A percentile compares a stretch with the other conserved stretches of the same genome.
phyloP scores from a whole-genome alignment of 2,888 invertebrate species.

The Cetonia aurata region DNA sequence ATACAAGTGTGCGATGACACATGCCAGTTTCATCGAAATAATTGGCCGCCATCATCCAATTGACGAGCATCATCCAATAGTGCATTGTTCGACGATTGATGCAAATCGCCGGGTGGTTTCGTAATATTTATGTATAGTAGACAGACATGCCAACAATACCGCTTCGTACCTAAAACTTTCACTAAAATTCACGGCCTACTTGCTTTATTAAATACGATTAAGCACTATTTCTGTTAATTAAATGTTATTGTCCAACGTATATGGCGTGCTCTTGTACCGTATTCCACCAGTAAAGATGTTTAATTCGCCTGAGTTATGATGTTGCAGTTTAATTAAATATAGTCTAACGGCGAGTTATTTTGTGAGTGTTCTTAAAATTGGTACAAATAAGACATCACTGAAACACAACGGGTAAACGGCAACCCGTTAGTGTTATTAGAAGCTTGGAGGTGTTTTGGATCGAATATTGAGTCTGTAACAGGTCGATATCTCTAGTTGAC shows the following conservation, averaged over 20 bases:
- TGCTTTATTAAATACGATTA: conserved; percentile 39
- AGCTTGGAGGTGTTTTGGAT: too few relatives aligned
- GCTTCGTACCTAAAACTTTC: conserved; percentile 30
- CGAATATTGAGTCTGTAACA: too few relatives aligned
- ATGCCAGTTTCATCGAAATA: conserved; percentile 23
- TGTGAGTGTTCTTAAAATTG: not conserved
- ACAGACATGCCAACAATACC: conserved; percentile 10
- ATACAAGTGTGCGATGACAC: conserved; percentile 14
- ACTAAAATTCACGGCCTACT: conserved; percentile 44
- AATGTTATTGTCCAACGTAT: conserved; percentile 4
- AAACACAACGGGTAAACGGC: too few relatives aligned
- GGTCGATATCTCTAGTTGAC: too few relatives aligned
- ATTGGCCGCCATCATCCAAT: conserved; percentile 9
- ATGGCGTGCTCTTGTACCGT: not conserved
- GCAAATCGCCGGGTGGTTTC: conserved; percentile 32
- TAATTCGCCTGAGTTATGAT: not conserved
- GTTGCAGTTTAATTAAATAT: not conserved
- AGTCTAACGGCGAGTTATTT: not conserved
- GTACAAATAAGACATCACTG: too few relatives aligned
- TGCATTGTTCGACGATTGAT: conserved; percentile 27
- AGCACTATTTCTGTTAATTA: conserved; percentile 30
- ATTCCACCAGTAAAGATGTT: not conserved
- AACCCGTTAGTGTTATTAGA: too few relatives aligned
- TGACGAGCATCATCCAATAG: conserved; percentile 1
- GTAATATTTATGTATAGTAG: conserved; percentile 7